Conservation (phyloP, 2,113 vertebrate genomes). For the Campylorhamphus procurvoides region DNA sequence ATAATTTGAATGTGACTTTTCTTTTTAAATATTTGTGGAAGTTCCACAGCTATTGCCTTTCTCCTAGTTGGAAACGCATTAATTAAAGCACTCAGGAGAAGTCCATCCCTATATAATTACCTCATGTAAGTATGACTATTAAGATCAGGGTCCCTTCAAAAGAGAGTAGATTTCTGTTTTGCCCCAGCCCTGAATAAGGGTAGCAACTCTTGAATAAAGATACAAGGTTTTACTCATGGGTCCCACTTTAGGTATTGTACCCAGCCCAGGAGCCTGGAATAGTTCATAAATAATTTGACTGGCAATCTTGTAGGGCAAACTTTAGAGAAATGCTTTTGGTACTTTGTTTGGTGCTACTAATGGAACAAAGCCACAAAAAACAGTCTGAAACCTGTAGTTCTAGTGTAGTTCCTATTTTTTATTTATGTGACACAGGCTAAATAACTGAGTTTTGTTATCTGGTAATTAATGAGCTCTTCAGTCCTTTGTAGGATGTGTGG, state of each 20-base stretch:
- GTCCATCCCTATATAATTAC: not conserved
- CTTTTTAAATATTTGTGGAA: not conserved
- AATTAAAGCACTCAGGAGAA: not conserved
- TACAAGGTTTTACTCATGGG: not conserved
- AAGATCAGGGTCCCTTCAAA: not conserved
- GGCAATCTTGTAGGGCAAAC: not conserved
- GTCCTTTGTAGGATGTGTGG: fast-evolving
- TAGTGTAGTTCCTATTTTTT: not conserved
- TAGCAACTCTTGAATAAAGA: not conserved
- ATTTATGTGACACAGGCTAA: not conserved
- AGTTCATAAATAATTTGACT: not conserved
- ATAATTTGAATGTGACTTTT: not conserved
- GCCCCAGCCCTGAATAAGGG: not conserved
- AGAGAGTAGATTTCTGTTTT: not conserved
- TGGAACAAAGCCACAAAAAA: not conserved
- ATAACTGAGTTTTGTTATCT: not conserved
- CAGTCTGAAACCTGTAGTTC: not conserved
- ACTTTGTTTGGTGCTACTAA: not conserved
- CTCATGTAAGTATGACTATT: not conserved
- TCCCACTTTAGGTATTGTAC: not conserved
- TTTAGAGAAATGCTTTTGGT: not conserved
- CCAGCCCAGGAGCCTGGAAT: not conserved
- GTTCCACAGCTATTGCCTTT: not conserved
- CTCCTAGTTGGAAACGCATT: not conserved
- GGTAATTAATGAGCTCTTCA: not conserved